Evolutionary conservation across 1,140 invertebrate species (phyloP).

Genomic region (Leptinotarsa defecta): DNA sequence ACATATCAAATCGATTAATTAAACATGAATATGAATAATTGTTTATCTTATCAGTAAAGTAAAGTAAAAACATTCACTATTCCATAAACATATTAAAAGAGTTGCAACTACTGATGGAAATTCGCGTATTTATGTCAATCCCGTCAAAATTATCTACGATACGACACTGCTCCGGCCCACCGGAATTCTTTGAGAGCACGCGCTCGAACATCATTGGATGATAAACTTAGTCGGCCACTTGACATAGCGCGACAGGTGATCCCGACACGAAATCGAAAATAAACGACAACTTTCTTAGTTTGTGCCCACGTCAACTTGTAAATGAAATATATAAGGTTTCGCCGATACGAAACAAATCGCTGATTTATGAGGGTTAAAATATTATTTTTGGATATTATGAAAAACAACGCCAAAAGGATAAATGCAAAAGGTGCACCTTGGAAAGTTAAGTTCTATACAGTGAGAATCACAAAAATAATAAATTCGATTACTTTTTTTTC

Average conservation of each 20-base stretch:
- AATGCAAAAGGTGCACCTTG: too few species aligned
- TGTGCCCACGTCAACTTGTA: conserved; percentile 11
- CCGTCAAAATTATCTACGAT: neutral
- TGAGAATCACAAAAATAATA: too few species aligned
- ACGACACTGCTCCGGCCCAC: neutral
- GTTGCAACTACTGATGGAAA: too few species aligned
- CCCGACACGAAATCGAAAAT: conserved; percentile 13
- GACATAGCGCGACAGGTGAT: conserved; percentile 20
- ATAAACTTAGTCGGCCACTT: conserved; percentile 12
- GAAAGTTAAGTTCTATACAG: too few species aligned
- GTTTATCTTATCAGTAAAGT: too few species aligned
- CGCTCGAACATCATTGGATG: neutral
- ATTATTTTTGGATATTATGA: neutral
- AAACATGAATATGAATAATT: too few species aligned
- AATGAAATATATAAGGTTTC: conserved; percentile 13
- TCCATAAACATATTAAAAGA: too few species aligned
- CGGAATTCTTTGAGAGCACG: neutral
- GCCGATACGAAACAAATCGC: neutral
- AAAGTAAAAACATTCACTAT: too few species aligned
- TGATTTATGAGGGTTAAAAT: neutral
- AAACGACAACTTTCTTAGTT: conserved; percentile 6
- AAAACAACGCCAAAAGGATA: too few species aligned
- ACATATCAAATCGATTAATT: too few species aligned
- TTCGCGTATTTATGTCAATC: neutral
- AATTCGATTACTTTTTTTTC: too few species aligned